phyloP scores from a whole-genome alignment of 1,140 invertebrate genomes.

The Drosophila hydei region DNA sequence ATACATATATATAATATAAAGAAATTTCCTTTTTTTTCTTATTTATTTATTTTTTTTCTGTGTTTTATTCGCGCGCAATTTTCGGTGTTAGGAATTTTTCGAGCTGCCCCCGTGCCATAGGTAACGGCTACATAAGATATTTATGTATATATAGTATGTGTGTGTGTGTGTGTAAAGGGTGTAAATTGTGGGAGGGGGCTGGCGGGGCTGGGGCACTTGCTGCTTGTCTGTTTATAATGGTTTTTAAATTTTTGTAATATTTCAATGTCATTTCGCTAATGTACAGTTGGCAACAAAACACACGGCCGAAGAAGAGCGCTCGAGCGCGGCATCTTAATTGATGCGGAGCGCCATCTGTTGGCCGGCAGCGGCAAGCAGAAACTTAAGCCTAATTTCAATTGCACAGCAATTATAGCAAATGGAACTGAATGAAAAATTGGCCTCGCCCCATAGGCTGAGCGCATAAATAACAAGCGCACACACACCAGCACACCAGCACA shows the following conservation, averaged over 20 bases:
- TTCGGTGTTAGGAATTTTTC: constrained; percentile 56
- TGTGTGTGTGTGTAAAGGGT: constrained; percentile 10
- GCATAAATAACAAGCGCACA: constrained; percentile 63
- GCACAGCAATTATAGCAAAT: constrained; percentile 7
- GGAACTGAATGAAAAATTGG: constrained; percentile 27
- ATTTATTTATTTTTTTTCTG: constrained; percentile 33
- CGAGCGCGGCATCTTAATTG: constrained; percentile 38
- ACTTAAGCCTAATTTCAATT: constrained; percentile 34
- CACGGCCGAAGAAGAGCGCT: constrained; percentile 11
- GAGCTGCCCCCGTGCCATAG: constrained; percentile 1
- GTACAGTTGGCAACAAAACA: constrained; percentile 68
- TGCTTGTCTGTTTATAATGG: constrained; percentile 72
- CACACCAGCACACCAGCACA: constrained; percentile 25
- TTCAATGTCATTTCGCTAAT: constrained; percentile 78
- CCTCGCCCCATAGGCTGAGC: constrained; percentile 16
- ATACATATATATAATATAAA: constrained; percentile 5
- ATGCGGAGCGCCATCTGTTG: constrained; percentile 40
- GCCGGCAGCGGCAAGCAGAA: constrained; percentile 5
- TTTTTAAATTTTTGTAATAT: constrained; percentile 81
- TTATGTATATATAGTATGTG: constrained; percentile 33
- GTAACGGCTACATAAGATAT: constrained; percentile 41
- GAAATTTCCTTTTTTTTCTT: constrained; percentile 26
- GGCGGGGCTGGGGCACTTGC: constrained; percentile 4
- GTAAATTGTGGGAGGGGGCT: background rate
- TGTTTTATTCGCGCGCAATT: constrained; percentile 74